phyloP scores from a whole-genome alignment of 1,140 invertebrate species.

The Wasmannia auropunctata region DNA sequence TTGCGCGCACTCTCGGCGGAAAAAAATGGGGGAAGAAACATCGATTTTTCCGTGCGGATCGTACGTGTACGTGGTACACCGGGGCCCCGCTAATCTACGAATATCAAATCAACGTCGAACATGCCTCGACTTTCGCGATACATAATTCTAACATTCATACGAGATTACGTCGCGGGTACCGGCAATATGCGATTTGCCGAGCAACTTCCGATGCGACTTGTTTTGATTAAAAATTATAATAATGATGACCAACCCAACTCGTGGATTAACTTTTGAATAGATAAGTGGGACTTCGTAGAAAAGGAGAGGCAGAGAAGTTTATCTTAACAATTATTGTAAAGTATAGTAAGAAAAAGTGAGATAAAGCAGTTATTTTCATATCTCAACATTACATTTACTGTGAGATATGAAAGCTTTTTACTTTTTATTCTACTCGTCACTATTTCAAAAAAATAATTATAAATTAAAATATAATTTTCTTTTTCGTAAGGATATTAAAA shows the following conservation, averaged over 20 bases:
- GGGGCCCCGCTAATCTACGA: conserved; percentile 36
- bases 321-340: not conserved
- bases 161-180: conserved; percentile 10
- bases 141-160: conserved; percentile 20
- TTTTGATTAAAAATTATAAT: not conserved
- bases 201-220: not conserved
- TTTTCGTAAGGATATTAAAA: not conserved
- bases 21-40: not conserved
- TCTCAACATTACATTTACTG: not conserved
- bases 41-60: not conserved
- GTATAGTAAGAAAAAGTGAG: not conserved
- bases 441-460: not conserved
- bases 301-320: not conserved
- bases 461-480: not conserved
- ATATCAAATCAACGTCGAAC: conserved; percentile 58
- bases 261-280: not conserved
- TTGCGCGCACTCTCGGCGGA: not conserved
- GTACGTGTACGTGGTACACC: not conserved
- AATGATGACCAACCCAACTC: not conserved
- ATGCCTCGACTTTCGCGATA: conserved; percentile 41
- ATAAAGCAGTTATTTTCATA: not conserved
- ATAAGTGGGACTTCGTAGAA: conserved; percentile 23
- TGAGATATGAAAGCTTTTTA: not conserved
- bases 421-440: not conserved
- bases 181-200: conserved; percentile 20